Base-by-base conservation (phyloP, 2,888 invertebrate genomes). In the Anthoptus insignis region DNA sequence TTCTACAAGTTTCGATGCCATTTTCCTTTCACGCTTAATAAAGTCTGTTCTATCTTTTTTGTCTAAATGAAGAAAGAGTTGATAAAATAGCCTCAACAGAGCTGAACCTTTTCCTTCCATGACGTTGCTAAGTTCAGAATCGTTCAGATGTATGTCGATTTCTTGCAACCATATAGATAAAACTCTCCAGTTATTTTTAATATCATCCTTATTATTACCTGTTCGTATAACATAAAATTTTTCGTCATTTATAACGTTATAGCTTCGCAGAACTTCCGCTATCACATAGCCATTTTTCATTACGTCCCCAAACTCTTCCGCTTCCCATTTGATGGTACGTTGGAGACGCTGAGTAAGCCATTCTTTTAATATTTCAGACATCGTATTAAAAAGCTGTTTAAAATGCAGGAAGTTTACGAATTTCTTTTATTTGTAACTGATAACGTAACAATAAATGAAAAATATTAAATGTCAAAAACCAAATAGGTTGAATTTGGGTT, bases 271-370 rank as follows among this genome's bases (percentile, higher is more conserved):
- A 11, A 96, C 85, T 72, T 91, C 82, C 0, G 94, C 93, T 59
- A 96, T 81, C 0, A 95, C 78, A 53, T 89, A 83, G 0, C 95
- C 96, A 78, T 95, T 94, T 77, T 90, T 93, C 77, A 94, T 94
- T 76, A 92, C 88, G 32, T 86, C 82, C 22, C 94, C 94, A 76
- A 96, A 95, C 32, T 91, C 87, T 37, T 93, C 89, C 0, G 94
- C 88, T 37, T 89, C 88, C 86, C 94, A 91, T 74, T 93, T 91
- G 59, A 95, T 87, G 11, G 94, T 84, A 56, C 91, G 79, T 16
- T 95, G 94, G 27, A 95, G 79, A 66, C 94, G 86, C 66, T 94
- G 90, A 32, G 93, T 88, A 21, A 96, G 77, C 96, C 96, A 96
- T 76, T 92, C 91, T 78, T 93, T 92, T 70, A 96, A 83, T 76